A percentile compares a stretch with the other conserved stretches of the same genome.
phyloP scores from a whole-genome alignment of 2,797 vertebrate species.

The Eurystomus glaucurus region DNA sequence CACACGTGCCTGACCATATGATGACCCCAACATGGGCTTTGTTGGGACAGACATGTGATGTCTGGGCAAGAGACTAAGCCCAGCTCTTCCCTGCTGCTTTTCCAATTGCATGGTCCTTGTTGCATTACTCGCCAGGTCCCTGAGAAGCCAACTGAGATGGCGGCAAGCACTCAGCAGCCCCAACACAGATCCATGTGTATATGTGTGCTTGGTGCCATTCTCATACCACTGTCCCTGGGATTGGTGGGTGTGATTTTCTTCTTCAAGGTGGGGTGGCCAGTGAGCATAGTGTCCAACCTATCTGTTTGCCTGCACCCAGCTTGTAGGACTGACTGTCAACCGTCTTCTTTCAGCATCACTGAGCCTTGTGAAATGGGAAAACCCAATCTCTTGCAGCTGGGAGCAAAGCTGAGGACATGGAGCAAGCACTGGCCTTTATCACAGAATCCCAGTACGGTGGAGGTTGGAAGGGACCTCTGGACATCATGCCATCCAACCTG shows the following conservation, averaged over 20 bases:
- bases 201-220: neutral
- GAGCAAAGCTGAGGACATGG: neutral
- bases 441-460: neutral
- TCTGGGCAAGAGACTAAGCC: neutral
- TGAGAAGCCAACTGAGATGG: rapidly evolving
- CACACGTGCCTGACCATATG: rapidly evolving
- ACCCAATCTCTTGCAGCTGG: neutral
- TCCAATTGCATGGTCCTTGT: neutral
- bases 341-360: neutral
- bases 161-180: neutral
- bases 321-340: neutral
- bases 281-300: neutral
- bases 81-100: neutral
- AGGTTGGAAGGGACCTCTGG: neutral
- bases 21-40: neutral
- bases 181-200: neutral
- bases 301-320: neutral
- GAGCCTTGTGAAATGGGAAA: neutral
- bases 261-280: rapidly evolving
- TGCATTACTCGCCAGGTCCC: neutral
- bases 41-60: neutral
- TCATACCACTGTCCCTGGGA: neutral
- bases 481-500: neutral
- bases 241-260: neutral
- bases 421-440: neutral